Evolutionary conservation across 2,797 vertebrate genomes (phyloP), one percentile per base, ranked within the genome.

Genomic region (Dipus sagitta): DNA sequence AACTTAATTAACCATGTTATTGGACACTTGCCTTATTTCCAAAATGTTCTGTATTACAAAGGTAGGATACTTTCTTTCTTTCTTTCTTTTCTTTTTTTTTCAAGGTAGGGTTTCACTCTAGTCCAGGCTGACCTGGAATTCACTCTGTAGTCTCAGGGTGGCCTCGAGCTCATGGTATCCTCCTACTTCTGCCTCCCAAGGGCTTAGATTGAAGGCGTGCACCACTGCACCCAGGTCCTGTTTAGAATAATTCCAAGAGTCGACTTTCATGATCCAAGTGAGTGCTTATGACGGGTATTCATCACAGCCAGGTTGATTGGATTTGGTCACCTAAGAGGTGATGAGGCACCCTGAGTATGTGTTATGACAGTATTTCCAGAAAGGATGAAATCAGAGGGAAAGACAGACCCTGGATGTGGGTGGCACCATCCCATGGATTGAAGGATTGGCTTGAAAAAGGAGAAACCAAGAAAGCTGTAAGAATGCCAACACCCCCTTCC

Each of bases 231-330:
- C 52, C 8, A 10, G 52, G 2, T 54, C 5, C 10, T 11, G 52
- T 60, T 89, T 85, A 78, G 76, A 82, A 91, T 81, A 91, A 93
- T 86, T 88, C 34, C 9, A 91, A 72, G 14, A 78, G 11, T 86
- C 28, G 20, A 38, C 64, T 93, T 77, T 88, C 23, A 93, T n/a
- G 26, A 62, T 82, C 28, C 26, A 82, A 78, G 71, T 88, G 42
- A 86, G 62, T 58, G 15, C n/a, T 85, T 68, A 52, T 68, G 65
- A 81, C 77, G 34, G 65, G 85, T 75, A 91, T 67, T 81, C 23
- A 17, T 32, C 42, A 52, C 21, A 52, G 83, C 71, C 88, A 71
- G 75, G 30, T 32, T 82, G 72, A 32, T 28, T 81, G 62, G 26
- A 30, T 30, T 52, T 76, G 42, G 42, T 64, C 23, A 80, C 60